Base-by-base conservation (phyloP, 35 echinoderm and acorn worm genomes). In the Heliocidaris tuberculata region DNA sequence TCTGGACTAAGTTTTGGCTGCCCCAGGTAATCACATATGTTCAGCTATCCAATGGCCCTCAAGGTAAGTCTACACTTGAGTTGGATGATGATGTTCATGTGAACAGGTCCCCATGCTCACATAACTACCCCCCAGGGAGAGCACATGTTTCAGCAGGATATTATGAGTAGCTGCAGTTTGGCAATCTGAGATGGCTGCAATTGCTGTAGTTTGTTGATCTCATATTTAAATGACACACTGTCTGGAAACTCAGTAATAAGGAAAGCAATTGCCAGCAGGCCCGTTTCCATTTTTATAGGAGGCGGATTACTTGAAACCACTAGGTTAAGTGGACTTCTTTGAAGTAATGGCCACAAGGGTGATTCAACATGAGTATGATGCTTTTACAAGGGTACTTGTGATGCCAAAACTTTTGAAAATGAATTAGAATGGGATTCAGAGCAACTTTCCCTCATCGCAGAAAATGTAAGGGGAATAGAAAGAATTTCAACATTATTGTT, bases 201-300 rank as follows among this genome's bases (percentile, higher is more conserved):
- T 78, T 78, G 65, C 65, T 78, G 65, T 78, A 78, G 65, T 78
- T 78, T 78, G 65, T 78, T 78, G 65, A 78, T 78, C 65, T n/a
- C 65, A 78, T 78, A 78, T 78, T 78, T 78, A 78, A 78, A 78
- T 78, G 65, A 78, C 65, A 78, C 65, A 78, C 65, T 78, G 65
- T 78, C 65, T 78, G 65, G 65, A 78, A 78, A 78, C 65, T 24
- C 65, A 78, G 65, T 78, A 78, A 78, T 78, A 78, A 78, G 65
- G 65, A n/a, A 78, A 78, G 65, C 65, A 78, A 78, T 78, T 78
- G 65, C 65, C 65, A 78, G 65, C 65, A 78, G 65, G 65, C 65
- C 65, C 0, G 65, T 19, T 78, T 78, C 65, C 65, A 78, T 56
- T 56, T 56, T 12, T 56, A 12, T 56, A 2, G 52, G 21, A n/a